These are phyloP conservation scores for Neotoma lepida DNA, from an alignment of 2,113 vertebrate species.

Conservation along the genomic window DNA sequence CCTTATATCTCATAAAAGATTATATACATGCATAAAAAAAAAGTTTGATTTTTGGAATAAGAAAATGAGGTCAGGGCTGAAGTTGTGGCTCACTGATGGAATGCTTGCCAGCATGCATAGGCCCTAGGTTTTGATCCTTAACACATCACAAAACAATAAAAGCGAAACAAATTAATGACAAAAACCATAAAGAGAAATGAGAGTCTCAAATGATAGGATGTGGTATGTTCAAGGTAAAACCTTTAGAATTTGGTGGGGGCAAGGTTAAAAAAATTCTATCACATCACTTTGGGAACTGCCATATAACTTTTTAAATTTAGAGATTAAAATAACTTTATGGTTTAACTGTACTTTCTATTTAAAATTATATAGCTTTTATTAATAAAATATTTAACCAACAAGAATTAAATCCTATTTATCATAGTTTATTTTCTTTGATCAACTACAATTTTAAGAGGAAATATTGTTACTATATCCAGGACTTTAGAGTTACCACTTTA, in stretches of 20 bases:
- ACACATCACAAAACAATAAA: neutral
- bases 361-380: neutral
- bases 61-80: neutral
- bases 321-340: constrained; percentile 32
- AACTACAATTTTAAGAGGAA: constrained; percentile 21
- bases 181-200: neutral
- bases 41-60: constrained; percentile 10
- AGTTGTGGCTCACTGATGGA: neutral
- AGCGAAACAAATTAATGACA: neutral
- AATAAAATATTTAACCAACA: neutral
- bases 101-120: neutral
- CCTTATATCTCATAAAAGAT: neutral
- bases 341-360: constrained; percentile 32
- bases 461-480: neutral
- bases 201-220: neutral
- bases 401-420: neutral
- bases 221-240: constrained; percentile 7
- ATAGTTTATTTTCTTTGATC: constrained; percentile 23
- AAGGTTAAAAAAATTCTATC: neutral
- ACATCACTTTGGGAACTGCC: constrained; percentile 9
- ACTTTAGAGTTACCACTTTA: neutral
- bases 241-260: neutral
- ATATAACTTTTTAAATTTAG: constrained; percentile 38
- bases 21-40: neutral
- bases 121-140: neutral